phyloP scores from a whole-genome alignment of 2,113 vertebrate genomes.

The Grallaria varia region DNA sequence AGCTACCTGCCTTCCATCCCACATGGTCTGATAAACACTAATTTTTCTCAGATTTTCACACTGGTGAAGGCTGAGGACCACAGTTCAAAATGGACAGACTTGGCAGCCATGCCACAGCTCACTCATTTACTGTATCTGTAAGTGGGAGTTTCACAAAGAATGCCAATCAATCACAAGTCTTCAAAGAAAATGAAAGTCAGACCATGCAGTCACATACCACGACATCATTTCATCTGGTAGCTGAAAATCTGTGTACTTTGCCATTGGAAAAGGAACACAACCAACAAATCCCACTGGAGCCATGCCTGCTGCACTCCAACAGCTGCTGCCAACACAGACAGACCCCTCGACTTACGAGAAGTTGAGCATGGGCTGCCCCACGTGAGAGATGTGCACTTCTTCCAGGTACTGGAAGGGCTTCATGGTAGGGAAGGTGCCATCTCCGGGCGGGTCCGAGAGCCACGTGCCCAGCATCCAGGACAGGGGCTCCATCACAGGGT shows the following conservation, averaged over 20 bases:
- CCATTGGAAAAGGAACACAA: neutral
- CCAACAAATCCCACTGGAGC: neutral
- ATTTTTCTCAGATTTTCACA: neutral
- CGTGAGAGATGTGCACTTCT: conserved; percentile 86
- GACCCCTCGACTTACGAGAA: conserved; percentile 80
- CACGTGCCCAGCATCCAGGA: conserved; percentile 95
- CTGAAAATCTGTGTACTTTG: neutral
- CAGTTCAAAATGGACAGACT: neutral
- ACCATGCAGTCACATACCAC: neutral
- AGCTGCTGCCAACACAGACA: neutral
- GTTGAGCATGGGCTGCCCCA: conserved; percentile 93
- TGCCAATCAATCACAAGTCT: neutral
- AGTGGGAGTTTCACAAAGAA: neutral
- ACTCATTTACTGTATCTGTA: neutral
- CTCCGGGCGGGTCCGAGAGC: conserved; percentile 87
- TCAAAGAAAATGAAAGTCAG: neutral
- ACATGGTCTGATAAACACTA: neutral
- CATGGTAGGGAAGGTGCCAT: conserved; percentile 83
- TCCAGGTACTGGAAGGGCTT: conserved; percentile 89
- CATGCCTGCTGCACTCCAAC: neutral
- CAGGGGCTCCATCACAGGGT: conserved; percentile 82
- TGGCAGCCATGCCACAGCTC: neutral
- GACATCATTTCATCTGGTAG: no score
- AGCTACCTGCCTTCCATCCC: neutral
- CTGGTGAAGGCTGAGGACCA: neutral